Base-by-base conservation (phyloP, 2,797 vertebrate genomes). In the Diceros bicornis region DNA sequence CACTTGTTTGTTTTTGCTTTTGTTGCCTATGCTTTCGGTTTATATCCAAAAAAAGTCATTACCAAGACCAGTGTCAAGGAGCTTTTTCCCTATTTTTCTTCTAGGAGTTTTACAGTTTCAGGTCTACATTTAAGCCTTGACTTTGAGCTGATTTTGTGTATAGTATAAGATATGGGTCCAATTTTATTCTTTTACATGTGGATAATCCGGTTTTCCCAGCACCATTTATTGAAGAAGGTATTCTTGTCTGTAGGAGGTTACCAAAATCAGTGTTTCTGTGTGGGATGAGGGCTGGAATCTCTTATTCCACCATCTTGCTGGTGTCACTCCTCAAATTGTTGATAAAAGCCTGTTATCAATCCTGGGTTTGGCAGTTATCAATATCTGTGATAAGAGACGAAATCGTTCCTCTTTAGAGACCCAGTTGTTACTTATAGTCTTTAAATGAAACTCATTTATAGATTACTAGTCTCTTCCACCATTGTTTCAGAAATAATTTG, bases 291-390 rank as follows among this genome's bases (percentile, higher is more conserved):
- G 17, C 23, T 83, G 17, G 12, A 47, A 68, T 23, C 37, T 94
- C 21, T 64, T 74, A 55, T 44, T 82, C 32, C 11, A 68, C 25
- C 47, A 74, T 82, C 32, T 89, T 83, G 50, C 47, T 89, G 37
- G 66, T 74, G 16, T 32, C 29, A 47, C 25, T 59, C 37, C 34
- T 95, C 18, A 89, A 74, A 27, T 32, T 92, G 25, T 72, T 96
- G 75, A 94, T 92, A 86, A 97, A 98, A 87, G 6, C 20, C 55
- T 90, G 21, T 85, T 96, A 17, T 77, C 64, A 89, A 6, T 72
- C 18, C 78, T 91, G 32, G 74, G 14, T 75, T 81, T 96, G 11
- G 10, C 25, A 93, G 7, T 29, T 91, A 83, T 69, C 3, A 13
- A 34, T 97, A 95, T 23, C 47, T 89, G 25, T 92, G 44, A 91